Evolutionary conservation across 2,888 invertebrate species (phyloP), one percentile per base, ranked within the genome.

Genomic region (Hyppa rectilinea): DNA sequence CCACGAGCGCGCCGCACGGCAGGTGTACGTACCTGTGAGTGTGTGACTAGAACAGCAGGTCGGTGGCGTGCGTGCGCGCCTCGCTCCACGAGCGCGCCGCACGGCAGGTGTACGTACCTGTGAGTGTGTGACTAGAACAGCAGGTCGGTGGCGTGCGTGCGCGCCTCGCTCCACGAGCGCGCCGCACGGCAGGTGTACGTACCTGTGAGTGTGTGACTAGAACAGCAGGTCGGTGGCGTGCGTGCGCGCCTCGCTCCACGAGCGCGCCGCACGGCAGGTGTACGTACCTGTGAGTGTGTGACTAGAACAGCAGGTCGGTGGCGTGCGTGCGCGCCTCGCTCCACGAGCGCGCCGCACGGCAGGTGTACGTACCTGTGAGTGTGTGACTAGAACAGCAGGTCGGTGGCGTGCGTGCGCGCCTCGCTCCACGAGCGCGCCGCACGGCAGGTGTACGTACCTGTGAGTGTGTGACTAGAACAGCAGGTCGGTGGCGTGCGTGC

Each of bases 261-360:
- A 53, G 58, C 59, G 66, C 59, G 50, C 66, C 49, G 20, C 66
- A 38, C 55, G 55, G n/a, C 55, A 55, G 55, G 31, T 23, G 40
- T 23, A 55, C 73, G 36, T 50, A 62, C 63, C 96, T 90, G 67
- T 96, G 34, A 96, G 87, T 97, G 96, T 78, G 98, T 97, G 71
- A 98, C 97, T 98, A 98, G 82, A 98, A 96, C 94, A 98, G 97
- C 95, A 98, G 98, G 73, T 97, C 96, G 96, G 96, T 86, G 94
- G 97, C 85, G 96, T 96, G 84, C 96, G 96, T 97, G 97, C 97
- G 80, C 98, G 98, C 89, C 97, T 97, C 75, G 97, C 98, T 83
- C 87, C 71, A 66, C 14, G 36, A 61, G 36, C 61, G 55, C 55
- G 55, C 53, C 53, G 31, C 53, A 31, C 53, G 31, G n/a, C 53